Evolutionary conservation across 1,140 invertebrate species (phyloP), one percentile per base, ranked within the genome.

Genomic region (Conus betulinus): DNA sequence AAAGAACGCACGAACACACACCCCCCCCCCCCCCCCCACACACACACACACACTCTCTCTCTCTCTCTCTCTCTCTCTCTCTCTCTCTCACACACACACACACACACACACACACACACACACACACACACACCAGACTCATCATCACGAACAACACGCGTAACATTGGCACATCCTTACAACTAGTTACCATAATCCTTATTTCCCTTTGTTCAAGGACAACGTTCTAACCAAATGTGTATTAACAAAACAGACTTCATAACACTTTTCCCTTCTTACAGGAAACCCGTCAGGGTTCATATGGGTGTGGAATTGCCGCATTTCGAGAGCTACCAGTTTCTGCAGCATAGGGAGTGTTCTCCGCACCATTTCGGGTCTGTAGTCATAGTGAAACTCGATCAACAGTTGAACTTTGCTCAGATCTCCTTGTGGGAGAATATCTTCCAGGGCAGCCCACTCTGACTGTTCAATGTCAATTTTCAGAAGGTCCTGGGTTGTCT

Each of bases 391-490:
- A 13, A 89, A 71, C 74, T 90, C 90, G 5, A 90, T 63, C 15
- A 85, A 63, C 17, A 90, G 74, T 78, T 90, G 63, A 0, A 89
- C 87, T 13, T 88, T n/a, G 23, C 53, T 84, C 11, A 90, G 78
- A 27, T 85, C 53, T 1, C 87, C 83, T 55, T 67, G 63, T 25
- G 27, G 10, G 6, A 89, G 15, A 0, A 89, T 86, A 8, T 88
- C 53, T 8, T 84, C 83, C 57, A 90, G 53, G 27, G 88, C 81
- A 7, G 25, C 11, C 87, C 87, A 90, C 78, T 90, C 90, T 3
- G 84, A 74, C 5, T 39, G 20, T 78, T 90, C 90, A 20, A 90
- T 89, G 86, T 90, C 90, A 87, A 90, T 90, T 71, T 90, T 90
- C n/a, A 90, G 27, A 11, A 90, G 81, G 74, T 89, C 84, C 13